Evolutionary conservation across 2,113 vertebrate genomes (phyloP).

Genomic region (Saccopteryx bilineata): DNA sequence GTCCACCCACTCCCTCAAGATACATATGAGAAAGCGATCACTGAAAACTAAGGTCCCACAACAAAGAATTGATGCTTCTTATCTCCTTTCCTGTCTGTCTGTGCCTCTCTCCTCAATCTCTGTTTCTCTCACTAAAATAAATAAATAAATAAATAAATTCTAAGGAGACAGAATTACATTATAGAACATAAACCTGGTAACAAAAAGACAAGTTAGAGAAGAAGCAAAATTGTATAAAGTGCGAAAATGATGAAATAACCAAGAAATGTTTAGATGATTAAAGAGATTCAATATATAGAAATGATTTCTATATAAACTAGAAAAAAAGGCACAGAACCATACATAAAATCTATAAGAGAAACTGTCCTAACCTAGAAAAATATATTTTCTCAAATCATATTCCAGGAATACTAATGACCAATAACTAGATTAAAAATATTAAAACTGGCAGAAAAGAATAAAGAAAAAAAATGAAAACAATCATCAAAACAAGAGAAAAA

Average conservation of each 20-base stretch:
- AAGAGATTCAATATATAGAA: background rate
- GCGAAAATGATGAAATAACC: background rate
- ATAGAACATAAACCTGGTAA: background rate
- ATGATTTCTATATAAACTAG: background rate
- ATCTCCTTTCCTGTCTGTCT: no score
- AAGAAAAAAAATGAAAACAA: background rate
- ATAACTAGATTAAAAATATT: background rate
- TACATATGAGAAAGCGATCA: no score
- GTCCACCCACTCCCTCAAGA: no score
- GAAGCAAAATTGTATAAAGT: background rate
- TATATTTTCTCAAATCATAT: background rate
- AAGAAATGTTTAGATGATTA: background rate
- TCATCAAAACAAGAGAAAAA: background rate
- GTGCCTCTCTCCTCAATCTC: no score
- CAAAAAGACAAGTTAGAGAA: background rate
- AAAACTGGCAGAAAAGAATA: background rate
- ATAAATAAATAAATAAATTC: background rate
- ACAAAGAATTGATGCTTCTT: no score
- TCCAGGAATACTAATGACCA: background rate
- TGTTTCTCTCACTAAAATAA: no score
- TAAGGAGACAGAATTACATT: background rate
- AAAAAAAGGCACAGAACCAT: background rate
- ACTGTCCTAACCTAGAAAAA: background rate
- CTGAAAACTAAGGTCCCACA: no score
- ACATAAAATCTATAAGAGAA: background rate